Conservation (phyloP, 2,113 vertebrate genomes). For the Tachysurus fulvidraco region DNA sequence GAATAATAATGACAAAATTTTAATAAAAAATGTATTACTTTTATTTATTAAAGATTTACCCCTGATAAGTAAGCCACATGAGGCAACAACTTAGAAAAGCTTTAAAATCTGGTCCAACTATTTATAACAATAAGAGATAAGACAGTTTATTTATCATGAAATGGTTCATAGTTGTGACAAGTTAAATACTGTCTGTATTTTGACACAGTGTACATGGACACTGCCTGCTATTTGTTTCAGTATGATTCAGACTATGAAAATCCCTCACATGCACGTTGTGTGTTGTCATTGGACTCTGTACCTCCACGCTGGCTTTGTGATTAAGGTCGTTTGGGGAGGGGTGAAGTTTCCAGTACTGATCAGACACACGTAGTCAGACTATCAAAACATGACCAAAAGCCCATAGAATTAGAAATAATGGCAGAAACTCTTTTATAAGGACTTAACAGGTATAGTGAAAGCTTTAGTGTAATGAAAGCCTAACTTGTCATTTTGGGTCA, state of each 20-base stretch:
- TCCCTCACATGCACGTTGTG: slow-evolving; percentile 13
- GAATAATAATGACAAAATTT: no score
- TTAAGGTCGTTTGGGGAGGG: slow-evolving; percentile 4
- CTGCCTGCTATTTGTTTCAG: neutral
- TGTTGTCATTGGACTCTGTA: slow-evolving; percentile 69
- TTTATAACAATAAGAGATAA: neutral
- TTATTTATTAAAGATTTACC: no score
- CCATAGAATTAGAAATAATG: neutral
- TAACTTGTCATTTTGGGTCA: neutral
- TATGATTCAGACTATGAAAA: slow-evolving; percentile 14
- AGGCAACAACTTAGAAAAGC: neutral
- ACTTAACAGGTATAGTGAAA: neutral
- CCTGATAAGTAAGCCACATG: no score
- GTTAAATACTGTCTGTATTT: neutral
- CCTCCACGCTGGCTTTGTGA: slow-evolving; percentile 69
- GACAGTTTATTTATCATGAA: neutral
- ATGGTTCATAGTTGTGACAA: neutral
- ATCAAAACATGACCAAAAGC: neutral
- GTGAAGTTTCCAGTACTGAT: slow-evolving; percentile 15
- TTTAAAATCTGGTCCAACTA: neutral
- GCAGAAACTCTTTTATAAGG: neutral
- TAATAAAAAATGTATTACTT: no score
- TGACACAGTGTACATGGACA: neutral
- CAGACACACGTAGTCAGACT: neutral
- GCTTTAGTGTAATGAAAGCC: neutral